Evolutionary conservation across 2,888 invertebrate genomes (phyloP).

Genomic region (Papilio gigon): DNA sequence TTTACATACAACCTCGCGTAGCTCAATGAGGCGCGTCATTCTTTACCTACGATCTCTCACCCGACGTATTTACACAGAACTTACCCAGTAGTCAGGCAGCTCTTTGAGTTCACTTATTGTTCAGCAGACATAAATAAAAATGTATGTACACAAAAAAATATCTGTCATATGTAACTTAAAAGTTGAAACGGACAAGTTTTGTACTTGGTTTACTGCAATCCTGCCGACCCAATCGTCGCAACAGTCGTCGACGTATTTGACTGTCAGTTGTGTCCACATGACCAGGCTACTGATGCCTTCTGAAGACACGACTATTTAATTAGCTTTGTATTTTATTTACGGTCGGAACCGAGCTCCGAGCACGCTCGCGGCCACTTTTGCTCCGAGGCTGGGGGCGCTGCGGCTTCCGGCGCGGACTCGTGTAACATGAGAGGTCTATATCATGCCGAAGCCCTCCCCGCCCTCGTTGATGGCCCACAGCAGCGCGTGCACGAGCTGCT

Average conservation of each 20-base stretch:
- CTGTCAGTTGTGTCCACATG: background rate
- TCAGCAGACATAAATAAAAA: background rate
- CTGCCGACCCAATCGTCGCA: background rate
- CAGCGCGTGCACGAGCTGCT: conserved; percentile 94
- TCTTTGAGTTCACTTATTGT: background rate
- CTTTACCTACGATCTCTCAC: background rate
- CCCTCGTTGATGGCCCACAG: conserved; percentile 97
- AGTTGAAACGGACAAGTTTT: too few relatives aligned
- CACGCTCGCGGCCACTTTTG: too few relatives aligned
- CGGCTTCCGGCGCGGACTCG: too few relatives aligned
- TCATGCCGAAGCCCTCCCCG: conserved; percentile 91
- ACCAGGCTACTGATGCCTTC: background rate
- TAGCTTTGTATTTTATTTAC: background rate
- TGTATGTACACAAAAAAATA: background rate
- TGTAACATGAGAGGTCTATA: too few relatives aligned
- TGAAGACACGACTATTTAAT: background rate
- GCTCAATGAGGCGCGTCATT: background rate
- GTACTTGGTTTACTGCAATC: too few relatives aligned
- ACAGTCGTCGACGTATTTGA: background rate
- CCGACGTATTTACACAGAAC: background rate
- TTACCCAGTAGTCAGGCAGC: background rate
- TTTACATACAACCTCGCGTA: conserved; percentile 5
- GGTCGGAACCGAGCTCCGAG: too few relatives aligned
- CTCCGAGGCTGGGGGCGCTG: too few relatives aligned
- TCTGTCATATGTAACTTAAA: background rate